Base-by-base conservation (phyloP, 2,888 invertebrate species). In the Tachina grossa region DNA sequence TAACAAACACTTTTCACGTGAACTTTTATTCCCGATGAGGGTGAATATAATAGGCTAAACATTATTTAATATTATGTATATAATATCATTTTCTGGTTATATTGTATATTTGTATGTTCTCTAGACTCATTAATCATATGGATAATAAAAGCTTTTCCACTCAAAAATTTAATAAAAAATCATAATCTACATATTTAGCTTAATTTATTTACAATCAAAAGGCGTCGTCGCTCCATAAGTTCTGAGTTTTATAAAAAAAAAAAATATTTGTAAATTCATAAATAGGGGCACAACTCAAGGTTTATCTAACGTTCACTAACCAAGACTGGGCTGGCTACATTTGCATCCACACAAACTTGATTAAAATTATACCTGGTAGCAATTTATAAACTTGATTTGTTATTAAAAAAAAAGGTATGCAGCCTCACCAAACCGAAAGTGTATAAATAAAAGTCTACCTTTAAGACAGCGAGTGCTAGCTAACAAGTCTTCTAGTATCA, bases 361-460 rank as follows among this genome's bases (percentile, higher is more conserved):
- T 83, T 79, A 76, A 79, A 83, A 76, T 66, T 66, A 79, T 83
- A 83, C 71, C 83, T 85, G 79, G 85, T 85, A 83, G 85, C 84
- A 77, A 84, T 84, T 84, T 71, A 79, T 79, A 84, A 79, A 79
- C 71, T 65, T 65, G 72, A 72, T 72, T 80, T 80, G 71, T 80
- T 65, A 80, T 72, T 57, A 65, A 11, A 2, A 53, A n/a, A 41
- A 71, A 55, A 80, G 51, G n/a, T 31, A 31, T 31, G 57, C 69
- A 75, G 65, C 66, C 51, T 66, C 80, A 75, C 51, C 74, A 81
- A 81, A 49, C 57, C 53, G 19, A 72, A 83, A 59, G 55, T 76
- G 11, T 49, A 61, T 19, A 69, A 80, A 74, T 66, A 74, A 49
- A 65, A 55, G 61, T 53, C 59, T 61, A 14, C 16, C 43, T 68